Evolutionary conservation across 92 coral and sea anemone genomes (phyloP).

Genomic region (Porites evermanni): DNA sequence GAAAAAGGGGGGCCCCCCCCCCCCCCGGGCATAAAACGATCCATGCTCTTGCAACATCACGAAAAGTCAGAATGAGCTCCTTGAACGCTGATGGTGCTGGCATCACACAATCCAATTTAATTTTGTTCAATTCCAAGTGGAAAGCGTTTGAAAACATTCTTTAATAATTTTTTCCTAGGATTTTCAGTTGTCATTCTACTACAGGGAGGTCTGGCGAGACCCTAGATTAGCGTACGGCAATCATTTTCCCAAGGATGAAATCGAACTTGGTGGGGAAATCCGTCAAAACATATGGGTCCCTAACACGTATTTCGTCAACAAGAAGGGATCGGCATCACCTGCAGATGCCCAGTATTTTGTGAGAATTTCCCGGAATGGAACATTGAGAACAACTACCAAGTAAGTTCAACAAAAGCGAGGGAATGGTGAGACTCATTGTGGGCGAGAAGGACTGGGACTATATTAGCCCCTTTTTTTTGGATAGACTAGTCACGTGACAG

Average conservation of each 20-base stretch:
- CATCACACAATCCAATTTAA: too few relatives aligned
- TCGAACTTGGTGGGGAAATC: constrained; percentile 46
- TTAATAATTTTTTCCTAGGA: constrained; percentile 18
- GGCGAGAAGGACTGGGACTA: neutral
- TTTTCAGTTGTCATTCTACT: constrained; percentile 50
- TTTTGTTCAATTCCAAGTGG: too few relatives aligned
- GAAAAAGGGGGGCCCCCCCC: too few relatives aligned
- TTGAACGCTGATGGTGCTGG: too few relatives aligned
- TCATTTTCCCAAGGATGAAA: constrained; percentile 29
- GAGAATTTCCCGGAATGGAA: constrained; percentile 45
- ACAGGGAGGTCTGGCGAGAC: constrained; percentile 55
- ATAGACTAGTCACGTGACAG: too few relatives aligned
- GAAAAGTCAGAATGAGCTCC: too few relatives aligned
- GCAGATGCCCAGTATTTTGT: constrained; percentile 35
- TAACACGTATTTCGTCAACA: constrained; percentile 52
- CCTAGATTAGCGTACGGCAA: constrained; percentile 43
- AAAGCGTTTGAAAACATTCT: neutral
- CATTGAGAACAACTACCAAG: constrained; percentile 30
- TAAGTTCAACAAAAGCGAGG: neutral
- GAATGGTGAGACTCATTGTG: neutral
- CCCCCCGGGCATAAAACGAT: too few relatives aligned
- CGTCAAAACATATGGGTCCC: constrained; percentile 51
- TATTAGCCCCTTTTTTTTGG: neutral
- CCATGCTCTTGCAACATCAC: too few relatives aligned
- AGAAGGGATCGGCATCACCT: constrained; percentile 13